These are phyloP conservation scores for Ahaetulla prasina DNA, from an alignment of 2,113 vertebrate genomes.

Conservation along the genomic window DNA sequence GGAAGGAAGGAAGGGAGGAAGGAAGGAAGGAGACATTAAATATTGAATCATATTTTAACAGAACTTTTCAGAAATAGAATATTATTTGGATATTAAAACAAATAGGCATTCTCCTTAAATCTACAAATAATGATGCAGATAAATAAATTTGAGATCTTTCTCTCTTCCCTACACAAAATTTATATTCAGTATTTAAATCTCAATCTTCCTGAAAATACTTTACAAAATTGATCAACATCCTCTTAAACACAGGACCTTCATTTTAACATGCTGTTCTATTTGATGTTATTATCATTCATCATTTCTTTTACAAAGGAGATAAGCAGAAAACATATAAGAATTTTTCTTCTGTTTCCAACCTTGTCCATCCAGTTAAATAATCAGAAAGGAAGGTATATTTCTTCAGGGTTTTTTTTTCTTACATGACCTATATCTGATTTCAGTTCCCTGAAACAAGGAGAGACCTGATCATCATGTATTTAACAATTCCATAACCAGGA, in stretches of 20 bases:
- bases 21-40: background rate
- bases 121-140: background rate
- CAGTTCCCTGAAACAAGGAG: background rate
- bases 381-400: background rate
- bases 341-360: background rate
- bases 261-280: background rate
- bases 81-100: background rate
- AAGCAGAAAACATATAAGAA: background rate
- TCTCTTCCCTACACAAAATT: background rate
- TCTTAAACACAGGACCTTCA: background rate
- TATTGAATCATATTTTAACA: background rate
- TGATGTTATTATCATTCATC: background rate
- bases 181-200: too few relatives aligned
- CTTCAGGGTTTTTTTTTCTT: background rate
- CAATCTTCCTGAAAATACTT: background rate
- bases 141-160: background rate
- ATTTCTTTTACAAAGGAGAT: background rate
- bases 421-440: background rate
- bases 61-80: background rate
- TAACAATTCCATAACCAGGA: background rate
- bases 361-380: background rate
- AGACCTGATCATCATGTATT: background rate
- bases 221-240: background rate
- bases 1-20: background rate
- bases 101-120: background rate